These are phyloP conservation scores for Mormyrus hasselquistii DNA, from an alignment of 2,797 vertebrate genomes.

Conservation along the genomic window DNA sequence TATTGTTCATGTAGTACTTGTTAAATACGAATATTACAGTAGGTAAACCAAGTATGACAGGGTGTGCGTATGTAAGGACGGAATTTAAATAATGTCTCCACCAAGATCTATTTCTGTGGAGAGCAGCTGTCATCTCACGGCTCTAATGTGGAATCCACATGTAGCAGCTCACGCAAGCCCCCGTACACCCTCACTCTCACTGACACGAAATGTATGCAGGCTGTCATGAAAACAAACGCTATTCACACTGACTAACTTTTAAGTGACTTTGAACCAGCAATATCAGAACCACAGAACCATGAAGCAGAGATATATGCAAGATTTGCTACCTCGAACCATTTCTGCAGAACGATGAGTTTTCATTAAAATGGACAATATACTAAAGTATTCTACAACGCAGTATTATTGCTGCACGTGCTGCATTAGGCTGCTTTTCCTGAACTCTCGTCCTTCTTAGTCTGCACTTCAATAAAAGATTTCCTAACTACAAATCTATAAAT, in stretches of 20 bases:
- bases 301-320: not conserved
- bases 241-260: not conserved
- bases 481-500: not conserved
- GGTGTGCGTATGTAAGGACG: not conserved
- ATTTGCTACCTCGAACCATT: not conserved
- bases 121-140: constrained; percentile 14
- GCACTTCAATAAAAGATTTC: not conserved
- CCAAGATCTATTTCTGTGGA: not conserved
- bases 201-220: not conserved
- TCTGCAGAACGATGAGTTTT: not conserved
- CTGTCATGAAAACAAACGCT: not conserved
- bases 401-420: not conserved
- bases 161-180: constrained; percentile 6
- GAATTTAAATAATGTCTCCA: constrained; percentile 5
- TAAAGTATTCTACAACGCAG: not conserved
- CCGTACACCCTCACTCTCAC: constrained; percentile 9
- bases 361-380: not conserved
- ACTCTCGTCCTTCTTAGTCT: not conserved
- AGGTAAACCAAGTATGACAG: not conserved
- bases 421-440: not conserved
- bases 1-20: not conserved
- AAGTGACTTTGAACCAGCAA: not conserved
- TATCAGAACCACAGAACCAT: not conserved
- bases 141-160: constrained; percentile 13
- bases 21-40: not conserved